Percentiles rank a stretch among this genome's conserved stretches.
phyloP scores from a whole-genome alignment of 23 tunicate genomes.

The Styela plicata region DNA sequence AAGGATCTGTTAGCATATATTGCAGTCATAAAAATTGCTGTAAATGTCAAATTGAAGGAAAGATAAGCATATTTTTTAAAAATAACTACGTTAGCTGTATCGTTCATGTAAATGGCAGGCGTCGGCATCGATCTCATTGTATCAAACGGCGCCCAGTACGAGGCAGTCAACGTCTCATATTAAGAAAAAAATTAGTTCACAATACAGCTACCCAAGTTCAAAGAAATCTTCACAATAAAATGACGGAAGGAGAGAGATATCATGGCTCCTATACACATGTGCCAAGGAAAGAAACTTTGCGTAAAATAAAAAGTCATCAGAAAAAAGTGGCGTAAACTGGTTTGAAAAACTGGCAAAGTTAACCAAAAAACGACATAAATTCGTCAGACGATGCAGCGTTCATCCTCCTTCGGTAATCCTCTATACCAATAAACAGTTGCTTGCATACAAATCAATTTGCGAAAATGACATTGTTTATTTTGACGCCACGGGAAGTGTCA shows the following conservation, averaged over 20 bases:
- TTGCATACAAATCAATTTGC: background rate
- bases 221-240: background rate
- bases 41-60: background rate
- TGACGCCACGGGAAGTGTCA: background rate
- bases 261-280: slow-evolving; percentile 19
- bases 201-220: background rate
- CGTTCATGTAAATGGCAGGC: background rate
- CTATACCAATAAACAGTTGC: background rate
- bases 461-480: background rate
- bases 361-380: background rate
- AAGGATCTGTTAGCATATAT: background rate
- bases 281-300: slow-evolving; percentile 14
- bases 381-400: background rate
- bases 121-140: background rate
- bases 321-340: background rate
- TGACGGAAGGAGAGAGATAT: slow-evolving; percentile 18
- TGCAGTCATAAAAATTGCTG: background rate
- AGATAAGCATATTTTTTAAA: background rate
- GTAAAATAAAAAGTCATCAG: background rate
- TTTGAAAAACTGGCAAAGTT: background rate
- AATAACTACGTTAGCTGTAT: background rate
- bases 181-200: background rate
- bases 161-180: background rate
- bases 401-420: background rate
- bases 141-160: background rate